A percentile compares a stretch with the other conserved stretches of the same genome.
Conservation (phyloP, 2,797 vertebrate genomes). For the Acipenser transmontanus region DNA sequence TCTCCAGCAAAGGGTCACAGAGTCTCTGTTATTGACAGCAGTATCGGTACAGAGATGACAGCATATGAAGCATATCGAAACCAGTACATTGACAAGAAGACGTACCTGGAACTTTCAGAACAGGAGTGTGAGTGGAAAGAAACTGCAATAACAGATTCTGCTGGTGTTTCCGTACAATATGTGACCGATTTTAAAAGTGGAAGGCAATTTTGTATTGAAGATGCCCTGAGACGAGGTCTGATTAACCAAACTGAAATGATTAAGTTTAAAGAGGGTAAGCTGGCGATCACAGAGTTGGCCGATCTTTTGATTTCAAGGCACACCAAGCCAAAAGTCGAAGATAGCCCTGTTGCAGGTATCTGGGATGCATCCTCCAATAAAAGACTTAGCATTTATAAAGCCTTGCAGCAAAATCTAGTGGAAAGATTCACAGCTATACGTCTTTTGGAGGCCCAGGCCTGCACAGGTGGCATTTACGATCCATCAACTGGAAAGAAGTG, state of each 20-base stretch:
- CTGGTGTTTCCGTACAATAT: constrained; percentile 58
- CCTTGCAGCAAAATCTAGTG: constrained; percentile 74
- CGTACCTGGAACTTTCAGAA: constrained; percentile 76
- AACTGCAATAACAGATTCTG: constrained; percentile 55
- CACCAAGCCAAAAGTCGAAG: constrained; percentile 66
- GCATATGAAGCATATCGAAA: constrained; percentile 75
- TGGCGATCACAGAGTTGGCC: constrained; percentile 75
- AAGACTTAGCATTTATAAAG: constrained; percentile 77
- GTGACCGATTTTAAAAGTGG: constrained; percentile 76
- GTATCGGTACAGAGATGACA: constrained; percentile 72
- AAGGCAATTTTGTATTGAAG: constrained; percentile 75
- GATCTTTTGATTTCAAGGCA: constrained; percentile 73
- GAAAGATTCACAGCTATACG: constrained; percentile 74
- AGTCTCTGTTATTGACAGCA: constrained; percentile 71
- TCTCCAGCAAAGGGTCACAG: constrained; percentile 67
- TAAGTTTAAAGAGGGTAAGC: constrained; percentile 65
- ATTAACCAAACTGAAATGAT: constrained; percentile 62
- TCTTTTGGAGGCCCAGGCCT: constrained; percentile 85
- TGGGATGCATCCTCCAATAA: constrained; percentile 77
- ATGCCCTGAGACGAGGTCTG: constrained; percentile 62
- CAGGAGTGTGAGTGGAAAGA: constrained; percentile 86
- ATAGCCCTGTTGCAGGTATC: constrained; percentile 80
- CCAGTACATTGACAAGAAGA: constrained; percentile 66
- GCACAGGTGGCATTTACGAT: constrained; percentile 88
- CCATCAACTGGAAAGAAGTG: constrained; percentile 77